Evolutionary conservation across 2,113 vertebrate genomes (phyloP).

Genomic region (Asarcornis scutulata): DNA sequence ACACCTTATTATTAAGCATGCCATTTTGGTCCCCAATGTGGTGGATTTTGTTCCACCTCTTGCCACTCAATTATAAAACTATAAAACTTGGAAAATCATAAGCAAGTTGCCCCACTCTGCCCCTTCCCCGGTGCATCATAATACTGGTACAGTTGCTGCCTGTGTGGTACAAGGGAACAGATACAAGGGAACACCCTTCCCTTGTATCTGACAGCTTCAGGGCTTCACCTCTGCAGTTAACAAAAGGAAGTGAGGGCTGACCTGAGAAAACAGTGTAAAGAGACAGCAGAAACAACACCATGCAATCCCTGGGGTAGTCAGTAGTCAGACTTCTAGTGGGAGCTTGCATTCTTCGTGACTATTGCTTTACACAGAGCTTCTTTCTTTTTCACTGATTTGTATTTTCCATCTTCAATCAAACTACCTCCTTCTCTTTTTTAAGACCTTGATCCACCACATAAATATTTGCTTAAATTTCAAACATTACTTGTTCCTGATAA

Average conservation of each 20-base stretch:
- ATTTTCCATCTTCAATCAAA: background rate
- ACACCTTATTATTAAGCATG: background rate
- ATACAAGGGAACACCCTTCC: background rate
- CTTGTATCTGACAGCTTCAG: background rate
- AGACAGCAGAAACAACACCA: background rate
- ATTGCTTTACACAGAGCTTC: background rate
- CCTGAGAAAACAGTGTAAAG: background rate
- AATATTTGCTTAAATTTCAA: background rate
- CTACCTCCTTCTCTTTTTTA: background rate
- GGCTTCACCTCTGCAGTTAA: background rate
- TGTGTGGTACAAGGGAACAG: fast-evolving
- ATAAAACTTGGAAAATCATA: background rate
- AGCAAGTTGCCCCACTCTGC: background rate
- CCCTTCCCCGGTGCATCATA: background rate
- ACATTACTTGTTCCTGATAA: fast-evolving
- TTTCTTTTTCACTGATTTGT: background rate
- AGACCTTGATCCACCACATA: background rate
- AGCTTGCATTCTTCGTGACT: background rate
- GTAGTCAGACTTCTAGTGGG: background rate
- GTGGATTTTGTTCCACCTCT: background rate
- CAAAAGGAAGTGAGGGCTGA: background rate
- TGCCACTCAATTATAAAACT: background rate
- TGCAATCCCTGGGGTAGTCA: background rate
- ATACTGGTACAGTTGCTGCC: fast-evolving
- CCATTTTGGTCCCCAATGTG: background rate